Evolutionary conservation across 2,888 invertebrate genomes (phyloP).

Genomic region (Tipula lateralis): DNA sequence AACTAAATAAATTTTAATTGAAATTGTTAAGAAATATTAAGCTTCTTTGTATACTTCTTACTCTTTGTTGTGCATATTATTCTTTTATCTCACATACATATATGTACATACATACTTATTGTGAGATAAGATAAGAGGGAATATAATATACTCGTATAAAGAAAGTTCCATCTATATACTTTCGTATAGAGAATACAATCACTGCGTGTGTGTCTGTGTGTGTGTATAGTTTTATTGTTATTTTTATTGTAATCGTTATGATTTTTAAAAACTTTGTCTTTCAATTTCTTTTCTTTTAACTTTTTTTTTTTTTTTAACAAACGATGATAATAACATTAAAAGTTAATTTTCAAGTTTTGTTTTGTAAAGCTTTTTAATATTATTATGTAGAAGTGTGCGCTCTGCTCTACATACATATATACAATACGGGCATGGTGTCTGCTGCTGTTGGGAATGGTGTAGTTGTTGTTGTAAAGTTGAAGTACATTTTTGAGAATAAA

Average conservation of each 20-base stretch:
- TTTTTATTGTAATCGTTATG: background rate
- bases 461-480: no score
- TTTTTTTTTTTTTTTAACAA: background rate
- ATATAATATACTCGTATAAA: background rate
- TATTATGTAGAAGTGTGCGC: background rate
- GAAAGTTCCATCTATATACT: background rate
- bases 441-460: background rate
- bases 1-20: background rate
- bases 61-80: background rate
- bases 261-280: background rate
- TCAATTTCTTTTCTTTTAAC: background rate
- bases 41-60: background rate
- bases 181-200: background rate
- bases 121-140: background rate
- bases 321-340: slow-evolving; percentile 11
- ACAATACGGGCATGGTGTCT: no score
- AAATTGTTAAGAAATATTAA: background rate
- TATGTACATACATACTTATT: background rate
- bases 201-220: background rate
- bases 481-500: no score
- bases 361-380: background rate
- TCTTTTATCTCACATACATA: background rate
- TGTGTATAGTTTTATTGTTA: background rate
- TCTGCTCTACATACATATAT: background rate
- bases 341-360: background rate